Evolutionary conservation across 2,888 invertebrate species (phyloP).

Genomic region (Cynaeus angustus): DNA sequence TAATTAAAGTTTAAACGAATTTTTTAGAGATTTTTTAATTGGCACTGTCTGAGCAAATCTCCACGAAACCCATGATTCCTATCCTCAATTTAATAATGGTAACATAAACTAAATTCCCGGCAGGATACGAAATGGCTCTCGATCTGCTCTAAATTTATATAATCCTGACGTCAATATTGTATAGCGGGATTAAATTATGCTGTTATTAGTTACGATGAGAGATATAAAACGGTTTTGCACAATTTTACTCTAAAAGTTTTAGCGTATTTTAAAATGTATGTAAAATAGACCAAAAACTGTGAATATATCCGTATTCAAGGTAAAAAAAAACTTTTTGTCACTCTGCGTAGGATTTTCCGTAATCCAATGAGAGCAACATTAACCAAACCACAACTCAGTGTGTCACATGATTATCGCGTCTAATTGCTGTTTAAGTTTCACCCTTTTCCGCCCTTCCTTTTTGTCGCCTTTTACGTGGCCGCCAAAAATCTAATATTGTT

Average conservation of each 20-base stretch:
- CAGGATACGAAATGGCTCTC: not conserved
- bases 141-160: not conserved
- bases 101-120: not conserved
- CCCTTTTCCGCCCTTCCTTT: constrained; percentile 5
- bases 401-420: constrained; percentile 25
- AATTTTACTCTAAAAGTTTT: not conserved
- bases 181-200: not conserved
- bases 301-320: too few species aligned
- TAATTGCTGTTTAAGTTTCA: constrained; percentile 17
- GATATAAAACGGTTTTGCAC: constrained; percentile 4
- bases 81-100: too few species aligned
- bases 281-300: too few species aligned
- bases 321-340: too few species aligned
- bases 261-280: too few species aligned
- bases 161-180: not conserved
- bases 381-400: constrained; percentile 13
- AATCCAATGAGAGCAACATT: not conserved
- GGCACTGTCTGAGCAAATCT: constrained; percentile 2
- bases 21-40: too few species aligned
- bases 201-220: constrained; percentile 1
- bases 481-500: not conserved
- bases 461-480: too few species aligned
- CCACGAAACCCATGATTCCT: not conserved
- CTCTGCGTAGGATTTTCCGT: too few species aligned
- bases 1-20: too few species aligned